A percentile compares a stretch with the other conserved stretches of the same genome.
Conservation (phyloP, 2,888 invertebrate genomes). For the Hedya salicella region DNA sequence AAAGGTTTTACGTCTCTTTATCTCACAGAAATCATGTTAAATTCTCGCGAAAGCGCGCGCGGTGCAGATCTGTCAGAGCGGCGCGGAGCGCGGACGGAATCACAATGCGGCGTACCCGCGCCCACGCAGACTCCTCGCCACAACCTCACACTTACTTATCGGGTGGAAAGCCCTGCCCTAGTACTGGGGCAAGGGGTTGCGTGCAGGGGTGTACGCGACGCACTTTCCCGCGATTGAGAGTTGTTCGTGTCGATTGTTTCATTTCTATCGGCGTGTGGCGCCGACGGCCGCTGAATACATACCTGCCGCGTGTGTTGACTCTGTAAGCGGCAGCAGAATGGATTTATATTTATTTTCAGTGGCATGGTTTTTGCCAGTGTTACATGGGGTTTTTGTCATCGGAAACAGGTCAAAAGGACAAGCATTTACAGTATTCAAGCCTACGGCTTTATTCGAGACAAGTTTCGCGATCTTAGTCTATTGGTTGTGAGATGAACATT, state of each 20-base stretch:
- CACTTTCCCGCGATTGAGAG: slow-evolving; percentile 38
- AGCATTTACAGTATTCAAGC: no score
- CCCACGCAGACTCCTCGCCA: slow-evolving; percentile 1
- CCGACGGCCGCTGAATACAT: slow-evolving; percentile 28
- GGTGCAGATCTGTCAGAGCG: slow-evolving; percentile 38
- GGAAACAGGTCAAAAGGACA: no score
- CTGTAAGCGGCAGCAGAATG: neutral
- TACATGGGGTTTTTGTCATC: neutral
- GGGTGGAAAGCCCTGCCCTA: no score
- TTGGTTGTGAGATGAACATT: no score
- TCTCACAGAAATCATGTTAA: slow-evolving; percentile 42
- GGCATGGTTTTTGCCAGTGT: neutral
- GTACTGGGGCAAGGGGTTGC: no score
- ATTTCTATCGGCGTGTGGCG: slow-evolving; percentile 31
- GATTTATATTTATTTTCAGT: slow-evolving; percentile 35
- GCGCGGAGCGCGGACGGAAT: slow-evolving; percentile 27
- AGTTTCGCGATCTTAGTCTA: no score
- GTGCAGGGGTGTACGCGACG: slow-evolving; percentile 31
- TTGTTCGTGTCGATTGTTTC: slow-evolving; percentile 42
- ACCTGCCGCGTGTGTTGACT: slow-evolving; percentile 26
- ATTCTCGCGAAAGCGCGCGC: slow-evolving; percentile 39
- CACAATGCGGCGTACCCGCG: slow-evolving; percentile 31
- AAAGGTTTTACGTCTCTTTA: slow-evolving; percentile 43
- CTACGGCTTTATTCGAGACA: no score
- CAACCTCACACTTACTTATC: no score